Base-by-base conservation (phyloP, 2,888 invertebrate species). In the Ceratothoa steindachneri region DNA sequence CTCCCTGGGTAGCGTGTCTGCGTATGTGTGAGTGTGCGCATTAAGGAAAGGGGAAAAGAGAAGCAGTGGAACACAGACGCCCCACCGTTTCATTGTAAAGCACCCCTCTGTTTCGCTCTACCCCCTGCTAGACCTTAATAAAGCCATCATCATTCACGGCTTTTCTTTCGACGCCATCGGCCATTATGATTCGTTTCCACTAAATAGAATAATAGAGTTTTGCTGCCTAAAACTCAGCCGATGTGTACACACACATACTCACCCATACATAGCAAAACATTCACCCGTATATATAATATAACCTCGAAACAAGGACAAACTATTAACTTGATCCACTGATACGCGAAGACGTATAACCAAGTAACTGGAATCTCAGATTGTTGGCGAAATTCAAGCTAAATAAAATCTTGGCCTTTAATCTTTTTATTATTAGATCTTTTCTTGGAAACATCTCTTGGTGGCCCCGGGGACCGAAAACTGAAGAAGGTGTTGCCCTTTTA, bases 91-190 rank as follows among this genome's bases (percentile, higher is more conserved):
- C 60, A 60, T 60, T 60, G 60, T 24, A 41, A 1, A 60, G 60
- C 60, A 24, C 60, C 60, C 60, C 24, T 24, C 27, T n/a, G 3
- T 60, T 1, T 60, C 60, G 19, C 60, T 24, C 27, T 60, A 60
- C 60, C 60, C 60, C 60, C 60, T 60, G 60, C 60, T 24, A 24
- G 27, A 24, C 60, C 27, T 24, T 60, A 60, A 60, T 60, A 60
- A 60, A 60, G 60, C 60, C 60, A 60, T 60, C 60, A 60, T 60
- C 60, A 60, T 60, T 60, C 60, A 60, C 60, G 60, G 22, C 27
- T 3, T 60, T 60, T 60, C 60, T n/a, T 60, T n/a, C n/a, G n/a
- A n/a, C 60, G 27, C 22, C 60, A 24, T 12, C 12, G 27, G 22
- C 60, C 12, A 60, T 60, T 60, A 60, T 60, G 60, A 60, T 60